These are phyloP conservation scores for Habrosyne pyritoides DNA, from an alignment of 2,888 invertebrate species.

Conservation along the genomic window DNA sequence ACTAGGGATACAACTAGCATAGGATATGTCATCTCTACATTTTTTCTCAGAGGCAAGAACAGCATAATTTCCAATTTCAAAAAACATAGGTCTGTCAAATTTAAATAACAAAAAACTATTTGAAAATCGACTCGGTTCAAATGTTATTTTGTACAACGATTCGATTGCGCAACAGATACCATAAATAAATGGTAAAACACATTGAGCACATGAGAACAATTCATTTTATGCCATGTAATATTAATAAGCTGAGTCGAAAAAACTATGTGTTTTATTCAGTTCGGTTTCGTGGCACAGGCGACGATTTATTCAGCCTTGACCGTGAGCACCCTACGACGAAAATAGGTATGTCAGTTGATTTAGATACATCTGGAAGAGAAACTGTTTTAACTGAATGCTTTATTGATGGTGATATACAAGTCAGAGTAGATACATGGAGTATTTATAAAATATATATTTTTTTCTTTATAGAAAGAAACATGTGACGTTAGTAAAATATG, in stretches of 20 bases:
- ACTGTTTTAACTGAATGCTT: too few relatives aligned
- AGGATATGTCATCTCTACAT: too few relatives aligned
- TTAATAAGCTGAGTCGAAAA: neutral
- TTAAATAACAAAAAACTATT: neutral
- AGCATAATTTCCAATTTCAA: neutral
- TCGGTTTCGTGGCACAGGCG: neutral
- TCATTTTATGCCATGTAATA: neutral
- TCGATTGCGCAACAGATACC: neutral
- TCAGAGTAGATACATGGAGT: too few relatives aligned
- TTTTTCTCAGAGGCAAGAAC: too few relatives aligned
- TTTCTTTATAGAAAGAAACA: too few relatives aligned
- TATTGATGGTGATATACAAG: too few relatives aligned
- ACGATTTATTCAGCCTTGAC: conserved; percentile 2
- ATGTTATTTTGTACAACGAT: neutral
- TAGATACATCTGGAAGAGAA: neutral
- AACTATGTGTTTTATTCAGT: conserved; percentile 1
- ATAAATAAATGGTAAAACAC: neutral
- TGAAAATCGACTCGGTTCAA: neutral
- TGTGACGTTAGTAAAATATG: too few relatives aligned
- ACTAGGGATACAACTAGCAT: too few relatives aligned
- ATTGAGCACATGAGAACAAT: neutral
- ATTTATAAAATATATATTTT: too few relatives aligned
- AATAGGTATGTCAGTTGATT: neutral
- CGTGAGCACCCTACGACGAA: neutral
- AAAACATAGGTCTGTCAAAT: conserved; percentile 1